A percentile compares a stretch with the other conserved stretches of the same genome.
phyloP scores from a whole-genome alignment of 1,140 invertebrate species.

The Laupala kohalensis region DNA sequence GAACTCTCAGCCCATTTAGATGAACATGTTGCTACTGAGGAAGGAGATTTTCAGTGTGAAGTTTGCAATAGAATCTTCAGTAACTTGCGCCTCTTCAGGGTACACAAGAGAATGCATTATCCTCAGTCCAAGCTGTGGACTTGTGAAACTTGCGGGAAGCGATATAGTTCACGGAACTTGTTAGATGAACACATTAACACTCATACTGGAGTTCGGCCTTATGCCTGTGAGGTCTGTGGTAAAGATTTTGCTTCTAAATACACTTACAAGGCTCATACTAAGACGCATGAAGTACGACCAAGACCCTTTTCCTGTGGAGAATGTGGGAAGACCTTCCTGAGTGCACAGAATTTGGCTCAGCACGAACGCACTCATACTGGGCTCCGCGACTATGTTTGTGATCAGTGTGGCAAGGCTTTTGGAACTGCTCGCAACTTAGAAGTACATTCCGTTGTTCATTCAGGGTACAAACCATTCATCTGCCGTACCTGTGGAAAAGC shows the following conservation, averaged over 20 bases:
- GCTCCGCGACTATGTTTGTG: conserved; percentile 54
- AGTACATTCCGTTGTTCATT: conserved; percentile 56
- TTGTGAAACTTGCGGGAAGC: conserved; percentile 48
- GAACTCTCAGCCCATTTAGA: conserved; percentile 50
- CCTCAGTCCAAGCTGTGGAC: conserved; percentile 45
- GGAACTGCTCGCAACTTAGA: conserved; percentile 60
- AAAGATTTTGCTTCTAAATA: conserved; percentile 69
- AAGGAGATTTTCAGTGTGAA: conserved; percentile 49
- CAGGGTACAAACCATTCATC: conserved; percentile 52
- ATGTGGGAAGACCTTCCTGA: conserved; percentile 61
- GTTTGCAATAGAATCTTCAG: conserved; percentile 47
- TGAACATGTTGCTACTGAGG: conserved; percentile 44
- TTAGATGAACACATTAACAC: conserved; percentile 56
- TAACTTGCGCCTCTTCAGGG: conserved; percentile 42
- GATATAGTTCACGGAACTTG: conserved; percentile 48
- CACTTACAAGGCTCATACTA: conserved; percentile 57
- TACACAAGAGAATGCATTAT: conserved; percentile 48
- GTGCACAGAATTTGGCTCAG: conserved; percentile 56
- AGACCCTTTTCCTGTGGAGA: conserved; percentile 49
- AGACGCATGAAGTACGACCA: conserved; percentile 54
- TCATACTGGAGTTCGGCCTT: conserved; percentile 52
- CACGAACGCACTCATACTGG: conserved; percentile 58
- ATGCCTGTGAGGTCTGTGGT: conserved; percentile 46
- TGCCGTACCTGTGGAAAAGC: conserved; percentile 57
- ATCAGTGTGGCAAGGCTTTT: conserved; percentile 56